These are phyloP conservation scores for Dendrolimus punctatus DNA, from an alignment of 1,140 invertebrate species.

Conservation along the genomic window DNA sequence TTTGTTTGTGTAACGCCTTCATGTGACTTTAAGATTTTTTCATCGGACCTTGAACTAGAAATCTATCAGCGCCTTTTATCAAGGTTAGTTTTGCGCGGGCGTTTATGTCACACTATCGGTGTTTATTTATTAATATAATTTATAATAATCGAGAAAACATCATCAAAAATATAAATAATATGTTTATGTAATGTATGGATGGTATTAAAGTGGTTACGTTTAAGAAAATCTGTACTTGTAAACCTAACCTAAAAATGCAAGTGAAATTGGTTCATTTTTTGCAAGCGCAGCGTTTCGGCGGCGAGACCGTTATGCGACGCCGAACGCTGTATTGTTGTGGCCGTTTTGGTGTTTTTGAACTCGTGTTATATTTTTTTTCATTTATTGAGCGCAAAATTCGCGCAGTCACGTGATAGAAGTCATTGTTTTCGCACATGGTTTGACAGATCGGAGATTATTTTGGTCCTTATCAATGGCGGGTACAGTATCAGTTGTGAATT, in stretches of 20 bases:
- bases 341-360: slow-evolving; percentile 8
- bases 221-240: slow-evolving; percentile 12
- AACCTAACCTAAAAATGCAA: slow-evolving; percentile 29
- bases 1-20: slow-evolving; percentile 70
- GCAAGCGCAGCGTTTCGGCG: slow-evolving; percentile 20
- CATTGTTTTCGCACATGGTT: slow-evolving; percentile 22
- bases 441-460: slow-evolving; percentile 27
- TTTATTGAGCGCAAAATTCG: slow-evolving; percentile 4
- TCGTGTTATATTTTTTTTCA: slow-evolving; percentile 5
- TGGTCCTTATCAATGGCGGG: slow-evolving; percentile 19
- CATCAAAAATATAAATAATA: neutral
- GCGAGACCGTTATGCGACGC: slow-evolving; percentile 23
- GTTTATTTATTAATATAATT: slow-evolving; percentile 42
- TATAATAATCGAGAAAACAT: neutral
- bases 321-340: slow-evolving; percentile 14
- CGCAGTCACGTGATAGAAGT: slow-evolving; percentile 23
- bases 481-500: neutral
- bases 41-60: slow-evolving; percentile 68
- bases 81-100: slow-evolving; percentile 66
- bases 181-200: slow-evolving; percentile 1
- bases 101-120: slow-evolving; percentile 44
- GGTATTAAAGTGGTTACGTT: neutral
- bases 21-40: slow-evolving; percentile 69
- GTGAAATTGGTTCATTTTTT: slow-evolving; percentile 29
- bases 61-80: slow-evolving; percentile 52